phyloP scores from a whole-genome alignment of 2,888 invertebrate genomes.

The Petrophora chlorosata region DNA sequence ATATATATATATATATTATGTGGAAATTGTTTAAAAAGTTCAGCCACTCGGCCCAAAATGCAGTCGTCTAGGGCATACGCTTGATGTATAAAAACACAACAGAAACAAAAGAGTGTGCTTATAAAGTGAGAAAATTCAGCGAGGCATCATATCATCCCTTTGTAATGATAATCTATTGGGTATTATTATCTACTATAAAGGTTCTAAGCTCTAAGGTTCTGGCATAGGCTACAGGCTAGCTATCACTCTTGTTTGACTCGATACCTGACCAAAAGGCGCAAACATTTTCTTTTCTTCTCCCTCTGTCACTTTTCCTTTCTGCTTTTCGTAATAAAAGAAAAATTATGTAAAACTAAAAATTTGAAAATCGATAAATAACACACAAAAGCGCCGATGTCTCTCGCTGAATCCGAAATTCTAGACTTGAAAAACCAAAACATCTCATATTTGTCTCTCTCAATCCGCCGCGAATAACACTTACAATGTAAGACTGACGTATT shows the following conservation, averaged over 20 bases:
- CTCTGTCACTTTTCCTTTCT: slow-evolving; percentile 91
- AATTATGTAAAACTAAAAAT: slow-evolving; percentile 29
- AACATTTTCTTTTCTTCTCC: slow-evolving; percentile 90
- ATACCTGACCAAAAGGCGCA: slow-evolving; percentile 93
- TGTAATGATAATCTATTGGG: background rate
- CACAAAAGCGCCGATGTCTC: too few relatives aligned
- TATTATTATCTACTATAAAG: slow-evolving; percentile 1
- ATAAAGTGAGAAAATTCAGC: too few relatives aligned
- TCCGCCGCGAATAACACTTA: too few relatives aligned
- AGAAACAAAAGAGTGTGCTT: too few relatives aligned
- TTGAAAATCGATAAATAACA: slow-evolving; percentile 13
- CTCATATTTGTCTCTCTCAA: too few relatives aligned
- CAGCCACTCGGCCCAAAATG: background rate
- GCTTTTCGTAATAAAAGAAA: slow-evolving; percentile 56
- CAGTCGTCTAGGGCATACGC: too few relatives aligned
- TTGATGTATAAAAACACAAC: too few relatives aligned
- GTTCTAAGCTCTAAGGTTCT: slow-evolving; percentile 17
- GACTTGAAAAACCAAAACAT: too few relatives aligned
- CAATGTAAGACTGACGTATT: too few relatives aligned
- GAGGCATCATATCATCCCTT: background rate
- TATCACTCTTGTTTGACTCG: slow-evolving; percentile 37
- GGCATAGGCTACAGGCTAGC: slow-evolving; percentile 27
- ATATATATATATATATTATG: too few relatives aligned
- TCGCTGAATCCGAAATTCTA: too few relatives aligned
- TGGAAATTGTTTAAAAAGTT: too few relatives aligned